Percentiles rank a stretch among this genome's conserved stretches.
Conservation (phyloP, 2,888 invertebrate species). For the Cristatella mucedo region DNA sequence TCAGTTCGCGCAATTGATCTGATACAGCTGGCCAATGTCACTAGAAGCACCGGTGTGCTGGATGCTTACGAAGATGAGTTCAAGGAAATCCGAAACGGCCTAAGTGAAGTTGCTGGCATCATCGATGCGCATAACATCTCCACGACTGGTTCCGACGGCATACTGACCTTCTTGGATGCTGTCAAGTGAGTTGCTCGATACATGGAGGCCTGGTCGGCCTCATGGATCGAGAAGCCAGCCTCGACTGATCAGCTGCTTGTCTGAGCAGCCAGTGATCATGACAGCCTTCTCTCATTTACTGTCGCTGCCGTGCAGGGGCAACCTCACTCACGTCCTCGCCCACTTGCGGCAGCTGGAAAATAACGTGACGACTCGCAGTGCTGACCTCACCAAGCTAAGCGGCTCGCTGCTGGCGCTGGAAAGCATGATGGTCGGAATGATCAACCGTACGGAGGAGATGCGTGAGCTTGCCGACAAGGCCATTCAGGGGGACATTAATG, state of each 20-base stretch:
- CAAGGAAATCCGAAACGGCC: constrained; percentile 68
- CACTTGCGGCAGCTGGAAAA: no score
- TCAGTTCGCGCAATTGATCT: constrained; percentile 56
- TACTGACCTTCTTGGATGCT: constrained; percentile 40
- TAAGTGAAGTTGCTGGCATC: constrained; percentile 60
- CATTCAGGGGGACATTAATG: constrained; percentile 23
- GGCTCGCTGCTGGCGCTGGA: no score
- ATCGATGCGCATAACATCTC: constrained; percentile 62
- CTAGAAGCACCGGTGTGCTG: constrained; percentile 84
- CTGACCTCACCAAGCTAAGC: no score
- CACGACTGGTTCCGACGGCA: constrained; percentile 40
- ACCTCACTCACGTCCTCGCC: no score
- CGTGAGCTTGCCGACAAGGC: constrained; percentile 53
- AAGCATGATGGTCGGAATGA: no score
- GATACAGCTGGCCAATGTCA: constrained; percentile 71
- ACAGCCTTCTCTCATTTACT: no score
- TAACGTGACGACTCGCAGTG: no score
- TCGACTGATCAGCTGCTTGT: no score
- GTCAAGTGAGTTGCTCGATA: constrained; percentile 35
- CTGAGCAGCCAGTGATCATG: no score
- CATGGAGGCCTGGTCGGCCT: constrained; percentile 28
- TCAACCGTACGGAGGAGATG: no score
- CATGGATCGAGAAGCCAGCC: no score
- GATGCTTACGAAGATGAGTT: constrained; percentile 92
- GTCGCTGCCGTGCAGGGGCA: no score